phyloP scores from a whole-genome alignment of 2,888 invertebrate genomes.

The Tholera decimalis region DNA sequence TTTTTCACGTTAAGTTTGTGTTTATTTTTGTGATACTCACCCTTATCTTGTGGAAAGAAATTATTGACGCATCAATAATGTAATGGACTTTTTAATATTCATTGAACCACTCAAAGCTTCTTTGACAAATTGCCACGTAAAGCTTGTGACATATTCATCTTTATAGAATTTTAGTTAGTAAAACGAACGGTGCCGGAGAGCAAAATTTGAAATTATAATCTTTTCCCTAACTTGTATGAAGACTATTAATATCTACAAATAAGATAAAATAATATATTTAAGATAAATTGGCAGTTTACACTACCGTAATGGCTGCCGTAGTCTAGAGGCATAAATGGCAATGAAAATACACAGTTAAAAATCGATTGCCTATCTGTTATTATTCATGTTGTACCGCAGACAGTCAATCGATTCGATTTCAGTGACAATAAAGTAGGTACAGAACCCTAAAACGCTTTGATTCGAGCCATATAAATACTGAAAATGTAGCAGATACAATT shows the following conservation, averaged over 20 bases:
- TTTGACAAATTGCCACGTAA: not conserved
- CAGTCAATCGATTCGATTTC: too few relatives aligned
- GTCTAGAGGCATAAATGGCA: too few relatives aligned
- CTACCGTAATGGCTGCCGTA: slow-evolving; percentile 2
- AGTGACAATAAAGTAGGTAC: too few relatives aligned
- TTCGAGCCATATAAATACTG: too few relatives aligned
- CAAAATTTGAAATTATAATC: slow-evolving; percentile 25
- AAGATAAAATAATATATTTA: not conserved
- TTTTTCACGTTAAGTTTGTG: too few relatives aligned
- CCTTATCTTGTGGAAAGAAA: not conserved
- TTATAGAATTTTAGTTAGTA: too few relatives aligned
- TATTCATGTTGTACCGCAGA: too few relatives aligned
- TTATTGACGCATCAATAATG: not conserved
- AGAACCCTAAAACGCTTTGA: too few relatives aligned
- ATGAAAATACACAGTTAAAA: too few relatives aligned
- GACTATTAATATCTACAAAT: slow-evolving; percentile 34
- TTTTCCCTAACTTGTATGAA: slow-evolving; percentile 2
- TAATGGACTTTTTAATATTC: not conserved
- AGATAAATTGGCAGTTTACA: slow-evolving; percentile 27
- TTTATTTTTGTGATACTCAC: too few relatives aligned
- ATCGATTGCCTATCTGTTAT: too few relatives aligned
- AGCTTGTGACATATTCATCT: too few relatives aligned
- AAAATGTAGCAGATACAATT: not conserved
- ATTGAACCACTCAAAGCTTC: not conserved
- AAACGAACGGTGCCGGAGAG: slow-evolving; percentile 44